A percentile compares a stretch with the other conserved stretches of the same genome.
Evolutionary conservation across 2,113 vertebrate genomes (phyloP).

Genomic region (Melanostigma gelatinosum): DNA sequence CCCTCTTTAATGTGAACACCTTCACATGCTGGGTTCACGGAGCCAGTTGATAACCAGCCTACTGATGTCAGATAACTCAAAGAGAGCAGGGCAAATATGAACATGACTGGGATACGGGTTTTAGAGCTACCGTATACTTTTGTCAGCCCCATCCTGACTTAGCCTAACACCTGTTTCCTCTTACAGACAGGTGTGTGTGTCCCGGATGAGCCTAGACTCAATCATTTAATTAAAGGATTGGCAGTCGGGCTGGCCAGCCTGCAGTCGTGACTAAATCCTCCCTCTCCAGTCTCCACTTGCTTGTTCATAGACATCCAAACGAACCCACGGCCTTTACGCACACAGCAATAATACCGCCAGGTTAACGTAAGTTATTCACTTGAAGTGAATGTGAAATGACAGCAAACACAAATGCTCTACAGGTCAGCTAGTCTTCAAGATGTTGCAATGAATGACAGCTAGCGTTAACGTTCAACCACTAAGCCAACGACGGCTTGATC

Average conservation of each 20-base stretch:
- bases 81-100: neutral
- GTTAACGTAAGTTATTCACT: neutral
- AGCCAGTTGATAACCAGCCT: neutral
- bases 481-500: neutral
- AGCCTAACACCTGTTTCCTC: neutral
- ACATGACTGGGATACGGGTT: neutral
- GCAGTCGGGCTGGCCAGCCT: conserved; percentile 16
- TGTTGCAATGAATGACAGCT: neutral
- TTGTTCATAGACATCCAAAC: neutral
- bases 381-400: neutral
- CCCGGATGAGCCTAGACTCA: conserved; percentile 43
- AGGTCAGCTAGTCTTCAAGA: neutral
- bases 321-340: neutral
- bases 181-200: neutral
- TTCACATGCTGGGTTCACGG: neutral
- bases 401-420: neutral
- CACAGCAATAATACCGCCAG: neutral
- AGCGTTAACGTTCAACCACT: neutral
- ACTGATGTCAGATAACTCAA: neutral
- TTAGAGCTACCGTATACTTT: neutral
- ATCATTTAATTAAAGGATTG: conserved; percentile 72
- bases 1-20: neutral
- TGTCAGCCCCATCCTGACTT: neutral
- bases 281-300: neutral
- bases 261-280: conserved; percentile 13